Evolutionary conservation across 2,888 invertebrate species (phyloP).

Genomic region (Chorisops tibialis): DNA sequence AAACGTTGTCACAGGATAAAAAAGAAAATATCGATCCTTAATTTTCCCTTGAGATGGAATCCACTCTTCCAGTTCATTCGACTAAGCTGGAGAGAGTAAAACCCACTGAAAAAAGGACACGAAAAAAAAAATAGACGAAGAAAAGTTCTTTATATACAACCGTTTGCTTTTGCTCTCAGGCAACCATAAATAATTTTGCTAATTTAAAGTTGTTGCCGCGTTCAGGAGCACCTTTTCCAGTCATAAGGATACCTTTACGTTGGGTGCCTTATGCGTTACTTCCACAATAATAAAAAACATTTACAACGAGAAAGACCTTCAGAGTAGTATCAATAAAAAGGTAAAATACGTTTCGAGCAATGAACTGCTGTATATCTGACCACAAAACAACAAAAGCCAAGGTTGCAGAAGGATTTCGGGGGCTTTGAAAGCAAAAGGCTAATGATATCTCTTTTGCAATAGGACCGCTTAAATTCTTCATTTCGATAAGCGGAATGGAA

Average conservation of each 20-base stretch:
- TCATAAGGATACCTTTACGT: not conserved
- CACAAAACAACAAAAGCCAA: slow-evolving; percentile 3
- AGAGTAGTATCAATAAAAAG: slow-evolving; percentile 1
- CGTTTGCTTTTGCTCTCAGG: no score
- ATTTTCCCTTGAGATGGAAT: no score
- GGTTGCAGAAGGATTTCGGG: no score
- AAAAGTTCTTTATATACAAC: no score
- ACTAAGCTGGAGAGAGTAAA: no score
- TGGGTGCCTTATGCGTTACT: not conserved
- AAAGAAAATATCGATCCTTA: slow-evolving; percentile 10
- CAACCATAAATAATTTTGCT: slow-evolving; percentile 22
- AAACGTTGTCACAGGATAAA: not conserved
- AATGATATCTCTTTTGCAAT: no score
- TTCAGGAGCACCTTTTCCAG: not conserved
- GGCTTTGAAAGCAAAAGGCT: no score
- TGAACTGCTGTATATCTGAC: not conserved
- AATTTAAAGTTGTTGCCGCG: slow-evolving; percentile 3
- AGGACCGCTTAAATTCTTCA: no score
- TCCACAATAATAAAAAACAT: not conserved
- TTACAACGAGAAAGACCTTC: not conserved
- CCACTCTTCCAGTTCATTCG: no score
- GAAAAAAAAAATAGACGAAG: no score
- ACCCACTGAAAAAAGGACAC: no score
- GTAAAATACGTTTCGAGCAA: not conserved
- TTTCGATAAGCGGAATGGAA: no score